Evolutionary conservation across 2,888 invertebrate genomes (phyloP), one percentile per base, ranked within the genome.

Genomic region (Drosophila lacicola): DNA sequence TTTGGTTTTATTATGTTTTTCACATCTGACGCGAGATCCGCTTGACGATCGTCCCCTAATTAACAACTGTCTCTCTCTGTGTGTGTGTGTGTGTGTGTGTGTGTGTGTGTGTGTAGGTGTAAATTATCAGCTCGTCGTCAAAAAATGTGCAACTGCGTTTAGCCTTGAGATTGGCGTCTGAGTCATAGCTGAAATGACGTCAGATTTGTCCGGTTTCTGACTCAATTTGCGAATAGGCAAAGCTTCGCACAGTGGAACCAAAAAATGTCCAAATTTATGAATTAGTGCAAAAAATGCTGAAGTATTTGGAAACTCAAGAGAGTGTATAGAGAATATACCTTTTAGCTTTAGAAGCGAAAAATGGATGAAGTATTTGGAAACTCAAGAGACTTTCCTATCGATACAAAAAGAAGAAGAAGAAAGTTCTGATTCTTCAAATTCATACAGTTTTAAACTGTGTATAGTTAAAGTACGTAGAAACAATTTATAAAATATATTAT

Each of bases 141-240:
- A 44, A 25, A 25, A 25, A 25, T 25, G 25, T 25, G 33, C 39
- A 56, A 13, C 19, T 29, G 36, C 29, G 41, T 19, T 25, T 33
- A n/a, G 33, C 33, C 17, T 29, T 37, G 14, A 36, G 5, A 8
- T n/a, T 19, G 10, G 14, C 34, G 21, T 29, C 56, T 74, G 68
- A 78, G 39, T 78, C 74, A 75, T 45, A 14, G 13, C 2, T 29
- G 29, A 17, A 47, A 56, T 78, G 68, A 55, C 47, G 58, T 74
- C 58, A 61, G 39, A 21, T 39, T 14, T 45, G 11, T 46, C 9
- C 47, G 41, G 42, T 41, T 39, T 45, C 34, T 51, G 41, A 47
- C 17, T 51, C 34, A 29, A 36, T 47, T n/a, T 33, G n/a, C 34
- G 13, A 11, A 36, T 39, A 21, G 33, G n/a, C 34, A 13, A 13